Percentiles rank a stretch among this genome's conserved stretches.
Evolutionary conservation across 1,140 invertebrate species (phyloP).

Genomic region (Panagrolaimus sp.): DNA sequence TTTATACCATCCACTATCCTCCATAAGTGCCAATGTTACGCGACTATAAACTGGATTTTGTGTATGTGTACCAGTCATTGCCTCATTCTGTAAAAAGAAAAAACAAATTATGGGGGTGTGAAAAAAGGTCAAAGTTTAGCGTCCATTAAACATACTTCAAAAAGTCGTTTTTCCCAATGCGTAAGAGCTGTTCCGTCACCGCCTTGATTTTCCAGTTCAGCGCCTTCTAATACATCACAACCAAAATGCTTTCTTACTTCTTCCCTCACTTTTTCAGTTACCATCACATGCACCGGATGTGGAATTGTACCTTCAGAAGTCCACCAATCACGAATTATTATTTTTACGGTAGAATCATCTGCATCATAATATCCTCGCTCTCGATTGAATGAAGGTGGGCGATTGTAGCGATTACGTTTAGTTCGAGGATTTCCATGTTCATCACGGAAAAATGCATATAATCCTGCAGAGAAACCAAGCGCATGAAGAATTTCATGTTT

Average conservation of each 20-base stretch:
- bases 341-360: slow-evolving; percentile 80
- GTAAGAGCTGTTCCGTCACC: slow-evolving; percentile 91
- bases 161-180: slow-evolving; percentile 95
- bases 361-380: slow-evolving; percentile 72
- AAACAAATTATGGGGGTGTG: slow-evolving; percentile 10
- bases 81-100: slow-evolving; percentile 79
- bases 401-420: slow-evolving; percentile 42
- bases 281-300: slow-evolving; percentile 46
- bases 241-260: slow-evolving; percentile 80
- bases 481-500: slow-evolving; percentile 99
- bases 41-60: slow-evolving; percentile 94
- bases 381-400: slow-evolving; percentile 49
- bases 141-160: slow-evolving; percentile 66
- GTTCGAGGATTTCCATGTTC: slow-evolving; percentile 12
- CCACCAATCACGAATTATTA: slow-evolving; percentile 75
- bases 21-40: slow-evolving; percentile 91
- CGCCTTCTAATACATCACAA: slow-evolving; percentile 82
- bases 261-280: slow-evolving; percentile 40
- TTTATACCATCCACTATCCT: slow-evolving; percentile 79
- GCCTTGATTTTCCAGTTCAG: slow-evolving; percentile 94
- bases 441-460: slow-evolving; percentile 58
- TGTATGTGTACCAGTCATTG: slow-evolving; percentile 98
- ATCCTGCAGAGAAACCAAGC: slow-evolving; percentile 65
- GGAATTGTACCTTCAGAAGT: slow-evolving; percentile 70
- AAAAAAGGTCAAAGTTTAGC: slow-evolving; percentile 11